Conservation (phyloP, 2,888 invertebrate genomes). For the Microctonus brassicae region DNA sequence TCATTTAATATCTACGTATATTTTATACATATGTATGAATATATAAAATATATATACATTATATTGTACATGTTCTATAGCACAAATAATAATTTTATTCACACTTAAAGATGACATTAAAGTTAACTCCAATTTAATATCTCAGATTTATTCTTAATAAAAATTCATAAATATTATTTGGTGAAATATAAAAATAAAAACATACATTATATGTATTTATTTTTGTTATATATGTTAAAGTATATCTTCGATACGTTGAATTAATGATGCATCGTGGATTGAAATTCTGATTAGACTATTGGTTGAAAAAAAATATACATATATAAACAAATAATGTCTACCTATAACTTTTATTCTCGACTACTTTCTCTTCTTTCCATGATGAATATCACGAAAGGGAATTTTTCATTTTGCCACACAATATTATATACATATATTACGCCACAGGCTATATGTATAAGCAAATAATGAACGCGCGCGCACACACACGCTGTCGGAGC, state of each 20-base stretch:
- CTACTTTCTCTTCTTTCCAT: neutral
- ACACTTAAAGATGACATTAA: neutral
- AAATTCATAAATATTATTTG: too few relatives aligned
- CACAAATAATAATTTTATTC: neutral
- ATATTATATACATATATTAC: too few relatives aligned
- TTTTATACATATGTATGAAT: neutral
- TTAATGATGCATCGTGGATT: neutral
- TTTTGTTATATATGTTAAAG: too few relatives aligned
- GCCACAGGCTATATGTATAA: slow-evolving; percentile 26
- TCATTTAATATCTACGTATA: neutral
- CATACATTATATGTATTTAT: neutral
- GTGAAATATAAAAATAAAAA: too few relatives aligned
- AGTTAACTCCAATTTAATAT: too few relatives aligned
- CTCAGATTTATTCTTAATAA: too few relatives aligned
- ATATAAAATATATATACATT: too few relatives aligned
- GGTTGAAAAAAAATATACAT: neutral
- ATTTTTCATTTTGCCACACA: slow-evolving; percentile 43
- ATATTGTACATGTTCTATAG: neutral
- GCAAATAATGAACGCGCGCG: neutral
- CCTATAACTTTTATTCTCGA: neutral
- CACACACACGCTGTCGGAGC: neutral
- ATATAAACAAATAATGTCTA: neutral
- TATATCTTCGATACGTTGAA: too few relatives aligned
- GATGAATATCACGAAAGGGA: slow-evolving; percentile 36
- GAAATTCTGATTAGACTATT: neutral